Evolutionary conservation across 2,113 vertebrate genomes (phyloP), one percentile per base, ranked within the genome.

Genomic region (Parus major): DNA sequence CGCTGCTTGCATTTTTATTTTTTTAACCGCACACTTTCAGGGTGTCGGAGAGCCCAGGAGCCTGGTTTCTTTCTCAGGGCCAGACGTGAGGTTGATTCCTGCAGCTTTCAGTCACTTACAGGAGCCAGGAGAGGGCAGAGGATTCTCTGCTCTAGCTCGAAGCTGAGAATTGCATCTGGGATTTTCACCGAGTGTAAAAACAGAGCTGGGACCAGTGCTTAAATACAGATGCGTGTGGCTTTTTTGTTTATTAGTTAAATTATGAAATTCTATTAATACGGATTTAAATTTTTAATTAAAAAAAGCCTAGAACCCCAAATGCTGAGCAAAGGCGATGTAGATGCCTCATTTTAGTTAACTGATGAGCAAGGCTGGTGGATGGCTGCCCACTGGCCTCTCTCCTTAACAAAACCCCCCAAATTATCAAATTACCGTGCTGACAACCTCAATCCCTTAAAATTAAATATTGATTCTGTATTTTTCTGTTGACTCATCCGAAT

Each of bases 31-130:
- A 4, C 19, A 0, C 20, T 59, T 39, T 1, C 23, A 11, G 41
- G 44, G 27, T 11, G 14, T 56, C 55, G 2, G 71, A 7, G 27
- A 49, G 25, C 17, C 4, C n/a, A 15, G 68, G 33, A 64, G 12
- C 8, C 5, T n/a, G 8, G 1, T n/a, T 77, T 25, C 24, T 53
- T 17, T 15, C 50, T 36, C 17, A 2, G 39, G 18, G 14, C 9
- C 18, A 47, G 68, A 14, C 0, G 0, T 0, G 36, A 66, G 35
- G 47, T 44, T 76, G 82, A 52, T 57, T 61, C 24, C 49, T 53
- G 15, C 70, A 39, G 64, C 56, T 59, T 47, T 64, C 5, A 1
- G 80, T 24, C 39, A 2, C 2, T 6, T 5, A 16, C 0, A 0
- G 71, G 66, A 89, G 70, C 41, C 53, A 15, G 80, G n/a, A 31